Conservation (phyloP, 2,888 invertebrate genomes). For the Lepas anatifera region DNA sequence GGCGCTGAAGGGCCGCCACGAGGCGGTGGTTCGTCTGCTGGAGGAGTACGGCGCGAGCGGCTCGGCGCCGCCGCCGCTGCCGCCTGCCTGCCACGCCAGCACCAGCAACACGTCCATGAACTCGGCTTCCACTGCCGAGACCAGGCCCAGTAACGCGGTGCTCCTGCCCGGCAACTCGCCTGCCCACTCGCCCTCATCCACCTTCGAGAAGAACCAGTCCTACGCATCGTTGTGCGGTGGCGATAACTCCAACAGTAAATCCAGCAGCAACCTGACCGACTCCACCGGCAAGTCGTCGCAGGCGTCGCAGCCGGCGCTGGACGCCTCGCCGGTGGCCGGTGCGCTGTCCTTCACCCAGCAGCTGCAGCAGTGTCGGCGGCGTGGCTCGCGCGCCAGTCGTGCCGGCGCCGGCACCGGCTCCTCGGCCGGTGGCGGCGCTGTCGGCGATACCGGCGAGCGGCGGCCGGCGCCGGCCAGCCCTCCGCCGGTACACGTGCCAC, state of each 20-base stretch:
- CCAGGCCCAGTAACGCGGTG: conserved; percentile 29
- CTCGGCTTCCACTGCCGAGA: conserved; percentile 28
- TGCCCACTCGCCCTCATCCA: conserved; percentile 33
- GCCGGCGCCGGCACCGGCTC: conserved; percentile 36
- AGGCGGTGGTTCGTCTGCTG: conserved; percentile 31
- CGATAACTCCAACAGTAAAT: conserved; percentile 34
- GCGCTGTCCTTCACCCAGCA: conserved; percentile 36
- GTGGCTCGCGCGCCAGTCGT: conserved; percentile 33
- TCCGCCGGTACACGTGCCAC: conserved; percentile 36
- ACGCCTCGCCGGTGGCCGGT: conserved; percentile 19
- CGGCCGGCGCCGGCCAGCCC: conserved; percentile 33
- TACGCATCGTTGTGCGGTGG: conserved; percentile 34
- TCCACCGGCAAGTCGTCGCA: conserved; percentile 34
- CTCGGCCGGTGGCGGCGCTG: conserved; percentile 34
- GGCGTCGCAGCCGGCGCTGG: conserved; percentile 18
- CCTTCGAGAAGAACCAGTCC: conserved; percentile 34
- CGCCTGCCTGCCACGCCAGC: conserved; percentile 18
- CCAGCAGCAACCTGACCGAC: conserved; percentile 34
- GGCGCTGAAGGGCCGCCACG: conserved; percentile 37
- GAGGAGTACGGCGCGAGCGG: conserved; percentile 30
- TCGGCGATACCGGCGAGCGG: conserved; percentile 34
- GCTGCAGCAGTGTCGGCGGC: conserved; percentile 36
- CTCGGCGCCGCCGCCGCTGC: conserved; percentile 17
- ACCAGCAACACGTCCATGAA: conserved; percentile 25
- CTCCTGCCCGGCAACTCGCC: conserved; percentile 26